Conservation (phyloP, 2,113 vertebrate genomes). For the Typhlomys cinereus region DNA sequence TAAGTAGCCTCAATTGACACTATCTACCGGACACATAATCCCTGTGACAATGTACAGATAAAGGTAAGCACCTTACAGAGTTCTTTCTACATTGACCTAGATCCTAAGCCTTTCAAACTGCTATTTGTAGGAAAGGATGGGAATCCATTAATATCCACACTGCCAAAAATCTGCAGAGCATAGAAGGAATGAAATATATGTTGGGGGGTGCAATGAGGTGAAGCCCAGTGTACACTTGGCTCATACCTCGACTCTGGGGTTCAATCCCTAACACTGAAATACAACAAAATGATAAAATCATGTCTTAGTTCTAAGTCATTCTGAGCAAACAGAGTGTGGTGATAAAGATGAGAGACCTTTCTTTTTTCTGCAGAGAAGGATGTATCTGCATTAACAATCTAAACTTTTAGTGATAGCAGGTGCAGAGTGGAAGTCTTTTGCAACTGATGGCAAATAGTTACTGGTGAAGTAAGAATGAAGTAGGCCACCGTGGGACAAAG, state of each 20-base stretch:
- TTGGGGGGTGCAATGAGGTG: not conserved
- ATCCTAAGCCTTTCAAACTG: not conserved
- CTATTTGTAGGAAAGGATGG: not conserved
- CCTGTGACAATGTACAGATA: not conserved
- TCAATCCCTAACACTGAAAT: not conserved
- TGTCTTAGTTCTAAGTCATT: not conserved
- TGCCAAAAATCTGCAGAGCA: not conserved
- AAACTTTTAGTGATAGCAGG: not conserved
- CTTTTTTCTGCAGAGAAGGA: not conserved
- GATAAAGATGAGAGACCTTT: not conserved
- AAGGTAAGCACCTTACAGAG: not conserved
- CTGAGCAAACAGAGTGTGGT: not conserved
- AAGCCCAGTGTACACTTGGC: not conserved
- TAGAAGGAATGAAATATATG: not conserved
- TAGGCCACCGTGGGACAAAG: not conserved
- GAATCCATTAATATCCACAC: not conserved
- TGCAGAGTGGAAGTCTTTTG: not conserved
- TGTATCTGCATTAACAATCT: not conserved
- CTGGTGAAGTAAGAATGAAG: not conserved
- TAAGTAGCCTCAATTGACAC: not conserved
- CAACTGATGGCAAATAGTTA: not conserved
- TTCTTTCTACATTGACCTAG: not conserved
- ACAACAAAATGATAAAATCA: not conserved
- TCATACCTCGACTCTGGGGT: not conserved
- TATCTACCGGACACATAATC: not conserved